Evolutionary conservation across 2,113 vertebrate genomes (phyloP), one percentile per base, ranked within the genome.

Genomic region (Uropsilus gracilis): DNA sequence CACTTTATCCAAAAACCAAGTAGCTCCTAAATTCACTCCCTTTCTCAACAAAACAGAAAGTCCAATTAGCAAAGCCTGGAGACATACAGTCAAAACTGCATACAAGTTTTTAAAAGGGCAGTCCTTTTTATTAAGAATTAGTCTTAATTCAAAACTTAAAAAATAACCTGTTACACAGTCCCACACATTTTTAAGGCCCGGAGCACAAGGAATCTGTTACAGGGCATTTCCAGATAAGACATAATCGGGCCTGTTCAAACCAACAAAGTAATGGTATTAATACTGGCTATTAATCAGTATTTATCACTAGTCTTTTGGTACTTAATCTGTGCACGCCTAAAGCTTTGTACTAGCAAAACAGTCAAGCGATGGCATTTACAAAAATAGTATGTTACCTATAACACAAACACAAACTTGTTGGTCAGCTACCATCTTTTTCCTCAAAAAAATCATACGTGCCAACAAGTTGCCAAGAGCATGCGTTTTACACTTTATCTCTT

Each of bases 401-500:
- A 86, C 3, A 81, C 8, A 81, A 80, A 88, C 71, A 82, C 20
- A 42, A 4, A 69, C 34, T 46, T 34, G 26, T 26, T 42, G 28
- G 55, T 72, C 22, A 72, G 14, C 61, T 61, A 30, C 11, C 9
- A 50, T 68, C 81, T 44, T 37, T 91, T 48, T 44, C 63, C 46
- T 68, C n/a, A 86, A 68, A 55, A 91, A 87, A 78, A 83, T 10
- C 73, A 26, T 26, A 57, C 1, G 26, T 46, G 53, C 42, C 83
- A 95, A 32, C 34, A 75, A 83, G 39, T 14, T 86, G 64, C 28
- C 91, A 53, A 64, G 20, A 39, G 42, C 57, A 57, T 75, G 22
- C 64, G 28, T 82, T 95, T 68, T 42, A 63, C 48, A 57, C 18
- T 86, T 94, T 57, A 28, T 59, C 39, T 95, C 50, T 90, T 82